Base-by-base conservation (phyloP, 1,140 invertebrate species). In the Himalopsyche phryganea region DNA sequence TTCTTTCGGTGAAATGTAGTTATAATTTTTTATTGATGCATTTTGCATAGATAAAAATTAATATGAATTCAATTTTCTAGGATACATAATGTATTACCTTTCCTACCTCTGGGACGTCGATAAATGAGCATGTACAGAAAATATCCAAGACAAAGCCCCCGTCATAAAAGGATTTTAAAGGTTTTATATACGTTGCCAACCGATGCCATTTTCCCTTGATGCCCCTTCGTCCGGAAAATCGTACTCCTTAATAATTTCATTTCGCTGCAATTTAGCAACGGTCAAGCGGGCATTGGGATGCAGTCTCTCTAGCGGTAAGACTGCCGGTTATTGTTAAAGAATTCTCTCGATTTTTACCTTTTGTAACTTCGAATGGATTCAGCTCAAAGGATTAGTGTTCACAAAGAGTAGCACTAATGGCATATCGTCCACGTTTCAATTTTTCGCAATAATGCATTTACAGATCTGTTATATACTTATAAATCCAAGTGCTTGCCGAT, bases 211-310 rank as follows among this genome's bases (percentile, higher is more conserved):
- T 53, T 44, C 10, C 42, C 44, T 17, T 45, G 42, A 5, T 45
- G 48, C 38, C 49, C 52, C 23, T 15, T 44, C 41, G 17, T 45
- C 40, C 35, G 42, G 52, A 56, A 61, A 61, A 61, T 61, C 53
- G 53, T 40, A 61, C 35, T 61, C 48, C 42, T 56, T 61, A 61
- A 61, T 61, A 61, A 61, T 61, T 61, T 61, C 59, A 61, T 61
- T 56, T 57, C 49, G 59, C 46, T 61, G 59, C 53, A 61, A 61
- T 61, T 57, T 57, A 41, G 42, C 41, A 14, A 48, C 59, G 53
- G 52, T 55, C 58, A 60, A 47, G 14, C 51, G 40, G 14, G 15
- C 38, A 28, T 44, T 44, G 9, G 13, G 41, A 44, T 36, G 32
- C 49, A 36, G 17, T 10, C 14, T 15, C 47, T 38, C 17, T 19